Evolutionary conservation across 1,140 invertebrate genomes (phyloP).

Genomic region (Trichonephila inaurata): DNA sequence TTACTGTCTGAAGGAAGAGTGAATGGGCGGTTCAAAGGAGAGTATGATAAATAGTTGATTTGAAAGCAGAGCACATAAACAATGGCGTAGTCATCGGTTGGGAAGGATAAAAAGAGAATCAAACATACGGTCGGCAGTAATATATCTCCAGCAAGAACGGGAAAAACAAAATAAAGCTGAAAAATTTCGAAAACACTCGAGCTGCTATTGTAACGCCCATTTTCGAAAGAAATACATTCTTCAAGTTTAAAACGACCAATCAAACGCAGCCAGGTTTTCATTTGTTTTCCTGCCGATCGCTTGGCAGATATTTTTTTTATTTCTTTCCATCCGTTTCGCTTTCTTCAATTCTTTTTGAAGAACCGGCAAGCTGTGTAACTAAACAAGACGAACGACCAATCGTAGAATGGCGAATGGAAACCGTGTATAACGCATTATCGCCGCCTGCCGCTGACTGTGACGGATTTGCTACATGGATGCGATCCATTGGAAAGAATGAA

Average conservation of each 20-base stretch:
- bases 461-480: slow-evolving; percentile 71
- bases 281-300: slow-evolving; percentile 75
- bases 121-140: slow-evolving; percentile 66
- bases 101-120: slow-evolving; percentile 43
- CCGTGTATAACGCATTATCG: slow-evolving; percentile 76
- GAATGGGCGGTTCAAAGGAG: slow-evolving; percentile 40
- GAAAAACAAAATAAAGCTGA: slow-evolving; percentile 60
- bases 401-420: slow-evolving; percentile 68
- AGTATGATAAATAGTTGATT: slow-evolving; percentile 68
- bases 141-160: slow-evolving; percentile 60
- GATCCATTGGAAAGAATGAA: slow-evolving; percentile 74
- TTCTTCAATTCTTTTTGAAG: slow-evolving; percentile 72
- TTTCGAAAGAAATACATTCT: slow-evolving; percentile 70
- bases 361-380: slow-evolving; percentile 71
- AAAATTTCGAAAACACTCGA: slow-evolving; percentile 73
- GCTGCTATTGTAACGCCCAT: slow-evolving; percentile 72
- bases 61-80: slow-evolving; percentile 64
- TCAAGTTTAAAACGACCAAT: slow-evolving; percentile 77
- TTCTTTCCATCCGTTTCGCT: slow-evolving; percentile 46
- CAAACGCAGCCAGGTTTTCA: slow-evolving; percentile 75
- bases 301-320: slow-evolving; percentile 55
- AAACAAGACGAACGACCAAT: slow-evolving; percentile 75
- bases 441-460: slow-evolving; percentile 74
- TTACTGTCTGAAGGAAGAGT: not conserved
- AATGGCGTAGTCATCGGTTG: slow-evolving; percentile 65